phyloP scores from a whole-genome alignment of 2,888 invertebrate species.

The Rapana venosa region DNA sequence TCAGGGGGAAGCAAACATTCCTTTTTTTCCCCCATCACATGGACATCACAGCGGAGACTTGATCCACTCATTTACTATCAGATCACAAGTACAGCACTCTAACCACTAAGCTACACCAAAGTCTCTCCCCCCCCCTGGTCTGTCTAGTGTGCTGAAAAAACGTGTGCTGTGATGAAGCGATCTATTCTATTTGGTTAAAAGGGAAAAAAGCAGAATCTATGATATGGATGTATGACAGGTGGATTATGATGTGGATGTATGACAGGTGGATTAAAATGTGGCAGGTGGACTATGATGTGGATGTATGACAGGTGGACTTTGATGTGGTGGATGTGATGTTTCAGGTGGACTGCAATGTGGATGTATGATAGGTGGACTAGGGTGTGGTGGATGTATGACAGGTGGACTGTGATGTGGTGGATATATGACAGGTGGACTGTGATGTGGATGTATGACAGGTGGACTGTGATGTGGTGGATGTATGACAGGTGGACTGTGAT shows the following conservation, averaged over 20 bases:
- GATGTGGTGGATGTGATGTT: not conserved
- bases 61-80: too few relatives aligned
- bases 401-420: not conserved
- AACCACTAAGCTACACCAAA: too few relatives aligned
- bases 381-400: not conserved
- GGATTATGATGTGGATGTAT: not conserved
- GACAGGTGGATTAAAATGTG: not conserved
- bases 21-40: too few relatives aligned
- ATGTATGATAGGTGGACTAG: constrained; percentile 61
- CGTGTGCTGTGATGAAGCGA: too few relatives aligned
- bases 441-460: constrained; percentile 64
- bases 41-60: too few relatives aligned
- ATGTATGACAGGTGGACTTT: too few relatives aligned
- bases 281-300: not conserved
- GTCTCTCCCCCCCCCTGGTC: too few relatives aligned
- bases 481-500: constrained; percentile 16
- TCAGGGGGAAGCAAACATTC: too few relatives aligned
- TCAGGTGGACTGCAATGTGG: not conserved
- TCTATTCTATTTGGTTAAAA: too few relatives aligned
- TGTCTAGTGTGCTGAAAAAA: too few relatives aligned
- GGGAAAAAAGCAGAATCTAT: too few relatives aligned
- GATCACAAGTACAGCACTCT: too few relatives aligned
- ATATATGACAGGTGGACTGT: not conserved
- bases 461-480: constrained; percentile 49
- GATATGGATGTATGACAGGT: not conserved